Percentiles rank a stretch among this genome's conserved stretches.
Evolutionary conservation across 1,140 invertebrate genomes (phyloP).

Genomic region (Drosophila funebris): DNA sequence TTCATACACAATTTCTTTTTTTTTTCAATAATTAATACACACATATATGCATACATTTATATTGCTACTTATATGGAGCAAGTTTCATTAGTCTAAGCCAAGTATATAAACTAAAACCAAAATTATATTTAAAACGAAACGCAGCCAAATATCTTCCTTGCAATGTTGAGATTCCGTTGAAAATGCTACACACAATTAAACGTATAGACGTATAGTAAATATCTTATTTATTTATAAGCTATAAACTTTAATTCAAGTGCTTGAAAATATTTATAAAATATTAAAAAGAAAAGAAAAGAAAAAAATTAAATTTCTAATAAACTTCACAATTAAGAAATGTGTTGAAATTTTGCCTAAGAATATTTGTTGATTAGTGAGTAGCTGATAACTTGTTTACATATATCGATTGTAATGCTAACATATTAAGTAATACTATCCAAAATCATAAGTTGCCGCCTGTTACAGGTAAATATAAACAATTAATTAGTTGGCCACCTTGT

Average conservation of each 20-base stretch:
- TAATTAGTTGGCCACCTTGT: constrained; percentile 21
- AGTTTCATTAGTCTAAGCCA: constrained; percentile 36
- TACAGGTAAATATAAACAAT: constrained; percentile 4
- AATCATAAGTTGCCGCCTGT: constrained; percentile 17
- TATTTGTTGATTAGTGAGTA: constrained; percentile 78
- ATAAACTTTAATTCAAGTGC: constrained; percentile 71
- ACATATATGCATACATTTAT: constrained; percentile 13
- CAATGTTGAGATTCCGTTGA: constrained; percentile 79
- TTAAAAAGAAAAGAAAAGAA: constrained; percentile 46
- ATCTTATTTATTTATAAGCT: constrained; percentile 65
- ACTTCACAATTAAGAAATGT: constrained; percentile 14
- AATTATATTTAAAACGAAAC: constrained; percentile 20
- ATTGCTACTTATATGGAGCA: constrained; percentile 10
- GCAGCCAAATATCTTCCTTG: constrained; percentile 77
- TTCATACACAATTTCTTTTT: constrained; percentile 8
- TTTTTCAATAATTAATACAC: neutral
- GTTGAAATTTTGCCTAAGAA: constrained; percentile 45
- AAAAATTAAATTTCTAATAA: constrained; percentile 11
- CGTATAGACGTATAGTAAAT: constrained; percentile 25
- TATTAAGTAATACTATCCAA: constrained; percentile 21
- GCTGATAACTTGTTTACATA: constrained; percentile 64
- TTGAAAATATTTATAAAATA: constrained; percentile 76
- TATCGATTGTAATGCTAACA: constrained; percentile 13
- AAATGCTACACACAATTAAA: constrained; percentile 75
- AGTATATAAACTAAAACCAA: neutral